Evolutionary conservation across 2,113 vertebrate genomes (phyloP), one percentile per base, ranked within the genome.

Genomic region (Aspiorhynchus laticeps): DNA sequence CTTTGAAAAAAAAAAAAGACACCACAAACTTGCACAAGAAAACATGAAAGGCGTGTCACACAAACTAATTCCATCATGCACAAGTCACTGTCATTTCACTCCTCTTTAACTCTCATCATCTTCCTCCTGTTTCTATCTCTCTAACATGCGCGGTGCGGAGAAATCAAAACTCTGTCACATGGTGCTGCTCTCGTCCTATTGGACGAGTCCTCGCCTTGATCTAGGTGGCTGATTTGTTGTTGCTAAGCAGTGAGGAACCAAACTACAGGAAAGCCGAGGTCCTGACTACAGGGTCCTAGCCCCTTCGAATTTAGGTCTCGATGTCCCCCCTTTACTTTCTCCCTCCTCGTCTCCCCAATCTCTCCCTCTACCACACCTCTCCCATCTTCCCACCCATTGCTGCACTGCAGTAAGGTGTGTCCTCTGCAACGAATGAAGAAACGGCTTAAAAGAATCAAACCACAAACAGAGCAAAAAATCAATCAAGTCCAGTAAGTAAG

Each of bases 181-280:
- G 93, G 90, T 84, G 5, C 91, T 93, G 89, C 85, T 7, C 88
- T 51, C 26, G 0, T 53, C 92, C 71, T 41, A 95, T 95, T 95
- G 94, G 95, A 90, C 4, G 85, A 12, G 53, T 51, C 1, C 87
- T 87, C 41, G 88, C 91, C 89, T 89, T 3, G 85, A 90, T 90
- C 87, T 78, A 11, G 43, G 51, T 85, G 90, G 93, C 89, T 89
- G 91, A 95, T 95, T 96, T 84, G 95, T 95, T 96, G 95, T 96
- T 96, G 95, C 95, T 93, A 96, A 96, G 95, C 94, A 95, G 95
- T 95, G 93, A 94, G 92, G 90, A 93, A 92, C 91, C 90, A 90
- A 87, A 89, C 88, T 75, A 86, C 87, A 91, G 92, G 92, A 90
- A 88, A 93, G 92, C 61, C 0, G 2, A n/a, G 4, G n/a, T 36